Conservation (phyloP, 2,797 vertebrate genomes). For the Monodelphis domestica region DNA sequence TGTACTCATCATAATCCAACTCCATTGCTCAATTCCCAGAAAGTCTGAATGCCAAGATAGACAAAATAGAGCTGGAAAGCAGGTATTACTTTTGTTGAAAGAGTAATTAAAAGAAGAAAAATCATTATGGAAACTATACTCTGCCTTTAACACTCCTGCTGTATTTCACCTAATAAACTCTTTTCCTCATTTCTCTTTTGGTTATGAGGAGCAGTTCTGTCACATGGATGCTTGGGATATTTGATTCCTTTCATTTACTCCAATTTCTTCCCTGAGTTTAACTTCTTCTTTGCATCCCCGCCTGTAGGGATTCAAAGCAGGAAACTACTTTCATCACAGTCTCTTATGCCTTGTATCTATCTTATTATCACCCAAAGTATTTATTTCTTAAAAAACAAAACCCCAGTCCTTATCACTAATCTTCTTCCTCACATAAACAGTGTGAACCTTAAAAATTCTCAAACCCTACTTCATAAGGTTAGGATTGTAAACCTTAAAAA, state of each 20-base stretch:
- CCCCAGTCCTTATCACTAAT: not conserved
- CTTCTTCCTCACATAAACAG: not conserved
- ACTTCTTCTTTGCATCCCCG: not conserved
- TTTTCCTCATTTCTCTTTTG: not conserved
- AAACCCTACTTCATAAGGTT: too few relatives aligned
- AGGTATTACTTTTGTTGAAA: not conserved
- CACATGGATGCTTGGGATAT: not conserved
- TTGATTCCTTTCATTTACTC: not conserved
- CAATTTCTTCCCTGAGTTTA: not conserved
- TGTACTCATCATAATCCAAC: not conserved
- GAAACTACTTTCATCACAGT: not conserved
- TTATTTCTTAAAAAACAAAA: too few relatives aligned
- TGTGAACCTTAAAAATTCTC: too few relatives aligned
- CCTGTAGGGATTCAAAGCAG: not conserved
- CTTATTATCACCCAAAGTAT: not conserved
- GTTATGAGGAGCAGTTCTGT: not conserved
- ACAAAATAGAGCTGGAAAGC: not conserved
- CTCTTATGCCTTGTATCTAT: not conserved
- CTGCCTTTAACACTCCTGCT: not conserved
- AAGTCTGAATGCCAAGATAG: not conserved
- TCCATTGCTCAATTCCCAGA: not conserved
- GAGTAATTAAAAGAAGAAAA: not conserved
- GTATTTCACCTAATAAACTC: not conserved
- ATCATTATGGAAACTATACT: not conserved
- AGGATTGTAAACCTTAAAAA: too few relatives aligned